Base-by-base conservation (phyloP, 1,140 invertebrate species). In the Sogatella furcifera region DNA sequence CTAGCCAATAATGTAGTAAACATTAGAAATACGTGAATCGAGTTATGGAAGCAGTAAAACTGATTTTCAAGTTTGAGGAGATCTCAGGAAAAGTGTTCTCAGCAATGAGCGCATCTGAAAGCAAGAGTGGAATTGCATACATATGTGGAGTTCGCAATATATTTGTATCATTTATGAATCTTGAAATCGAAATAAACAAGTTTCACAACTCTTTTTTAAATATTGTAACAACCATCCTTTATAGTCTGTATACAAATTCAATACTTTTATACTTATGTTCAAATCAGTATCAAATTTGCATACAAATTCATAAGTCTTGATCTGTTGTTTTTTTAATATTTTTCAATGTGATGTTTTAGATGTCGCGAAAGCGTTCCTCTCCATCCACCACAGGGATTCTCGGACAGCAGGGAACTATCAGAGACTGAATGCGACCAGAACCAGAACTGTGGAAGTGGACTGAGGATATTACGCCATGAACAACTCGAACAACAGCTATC, bases 381-480 rank as follows among this genome's bases (percentile, higher is more conserved):
- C 11, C 68, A 68, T 34, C 69, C 69, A 13, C 69, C 69, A 21
- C 62, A 61, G 14, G 63, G 67, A 21, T 60, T 60, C 66, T 68
- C 68, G 14, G 69, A 69, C 54, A 60, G 62, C 24, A 52, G 63
- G 19, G 69, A 69, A 15, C 57, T 68, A 21, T 64, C 62, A 4
- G 64, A 66, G 46, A 61, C 64, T n/a, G 64, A 64, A 42, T 64
- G 62, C 52, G 62, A 66, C 22, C 38, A 52, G 13, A 55, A 61
- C 44, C 38, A 52, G 8, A 55, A 61, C 44, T 44, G 56, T 15
- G 41, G 53, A 13, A 52, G 58, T 15, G 49, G 49, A 53, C 54
- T 63, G 22, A 42, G 52, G 21, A 43, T 62, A 15, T 21, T 63
- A 15, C 58, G 59, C 15, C 62, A 65, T 56, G 62, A 67, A 57